A percentile compares a stretch with the other conserved stretches of the same genome.
Evolutionary conservation across 1,140 invertebrate species (phyloP).

Genomic region (Drosophila seguyi): DNA sequence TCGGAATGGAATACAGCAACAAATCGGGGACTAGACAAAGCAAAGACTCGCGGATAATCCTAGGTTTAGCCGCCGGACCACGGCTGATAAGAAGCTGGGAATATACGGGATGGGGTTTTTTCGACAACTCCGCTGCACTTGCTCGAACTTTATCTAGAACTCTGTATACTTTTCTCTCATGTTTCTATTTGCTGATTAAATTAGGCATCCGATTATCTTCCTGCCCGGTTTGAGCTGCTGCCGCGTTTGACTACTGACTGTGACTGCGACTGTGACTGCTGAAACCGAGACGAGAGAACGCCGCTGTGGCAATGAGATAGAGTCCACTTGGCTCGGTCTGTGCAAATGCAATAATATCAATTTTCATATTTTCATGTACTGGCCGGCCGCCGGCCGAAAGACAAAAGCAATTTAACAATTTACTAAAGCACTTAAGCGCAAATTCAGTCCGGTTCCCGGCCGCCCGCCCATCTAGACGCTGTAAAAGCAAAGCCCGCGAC

Average conservation of each 20-base stretch:
- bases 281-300: constrained; percentile 43
- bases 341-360: constrained; percentile 80
- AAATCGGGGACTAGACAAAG: constrained; percentile 33
- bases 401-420: constrained; percentile 84
- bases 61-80: not conserved
- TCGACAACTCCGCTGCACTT: constrained; percentile 25
- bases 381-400: constrained; percentile 55
- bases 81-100: constrained; percentile 5
- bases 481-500: constrained; percentile 41
- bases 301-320: constrained; percentile 62
- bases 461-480: constrained; percentile 36
- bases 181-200: constrained; percentile 28
- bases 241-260: constrained; percentile 12
- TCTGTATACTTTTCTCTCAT: constrained; percentile 14
- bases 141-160: constrained; percentile 10
- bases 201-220: constrained; percentile 42
- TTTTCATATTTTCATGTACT: constrained; percentile 78
- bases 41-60: constrained; percentile 11
- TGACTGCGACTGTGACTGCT: constrained; percentile 44
- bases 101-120: not conserved
- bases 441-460: constrained; percentile 58
- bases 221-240: constrained; percentile 9
- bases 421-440: constrained; percentile 79
- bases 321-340: constrained; percentile 58
- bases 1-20: not conserved